phyloP scores from a whole-genome alignment of 2,888 invertebrate genomes.

The Nemoura dubitans region DNA sequence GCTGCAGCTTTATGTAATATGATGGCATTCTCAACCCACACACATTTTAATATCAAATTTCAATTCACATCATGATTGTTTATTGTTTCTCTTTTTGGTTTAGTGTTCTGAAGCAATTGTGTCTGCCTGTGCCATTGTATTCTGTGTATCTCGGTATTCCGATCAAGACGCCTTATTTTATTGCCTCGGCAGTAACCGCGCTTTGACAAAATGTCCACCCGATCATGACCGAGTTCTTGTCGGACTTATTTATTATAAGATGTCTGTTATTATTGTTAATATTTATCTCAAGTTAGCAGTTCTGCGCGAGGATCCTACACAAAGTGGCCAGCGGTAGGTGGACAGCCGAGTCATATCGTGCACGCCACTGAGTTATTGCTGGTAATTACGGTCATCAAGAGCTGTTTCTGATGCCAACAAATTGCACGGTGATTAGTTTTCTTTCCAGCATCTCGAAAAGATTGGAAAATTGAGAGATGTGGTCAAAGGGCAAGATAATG shows the following conservation, averaged over 20 bases:
- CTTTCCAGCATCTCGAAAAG: background rate
- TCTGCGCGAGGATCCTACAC: background rate
- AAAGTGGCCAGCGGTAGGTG: background rate
- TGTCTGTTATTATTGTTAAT: background rate
- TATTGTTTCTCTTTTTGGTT: constrained; percentile 12
- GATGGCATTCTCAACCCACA: background rate
- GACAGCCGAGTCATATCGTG: background rate
- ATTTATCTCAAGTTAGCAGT: background rate
- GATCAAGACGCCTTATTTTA: constrained; percentile 2
- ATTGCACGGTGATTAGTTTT: background rate
- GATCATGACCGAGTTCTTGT: background rate
- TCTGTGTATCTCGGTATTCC: background rate
- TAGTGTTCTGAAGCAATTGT: background rate
- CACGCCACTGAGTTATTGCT: background rate
- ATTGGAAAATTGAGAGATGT: background rate
- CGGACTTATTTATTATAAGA: background rate
- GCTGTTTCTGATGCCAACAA: background rate
- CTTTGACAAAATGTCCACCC: background rate
- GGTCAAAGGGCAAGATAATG: too few relatives aligned
- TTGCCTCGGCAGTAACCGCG: background rate
- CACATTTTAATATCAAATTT: background rate
- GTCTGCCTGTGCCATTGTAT: background rate
- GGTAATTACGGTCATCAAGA: background rate
- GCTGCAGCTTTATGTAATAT: background rate
- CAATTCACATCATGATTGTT: constrained; percentile 4